A percentile compares a stretch with the other conserved stretches of the same genome.
Evolutionary conservation across 2,113 vertebrate species (phyloP).

Genomic region (Carassius carassius): DNA sequence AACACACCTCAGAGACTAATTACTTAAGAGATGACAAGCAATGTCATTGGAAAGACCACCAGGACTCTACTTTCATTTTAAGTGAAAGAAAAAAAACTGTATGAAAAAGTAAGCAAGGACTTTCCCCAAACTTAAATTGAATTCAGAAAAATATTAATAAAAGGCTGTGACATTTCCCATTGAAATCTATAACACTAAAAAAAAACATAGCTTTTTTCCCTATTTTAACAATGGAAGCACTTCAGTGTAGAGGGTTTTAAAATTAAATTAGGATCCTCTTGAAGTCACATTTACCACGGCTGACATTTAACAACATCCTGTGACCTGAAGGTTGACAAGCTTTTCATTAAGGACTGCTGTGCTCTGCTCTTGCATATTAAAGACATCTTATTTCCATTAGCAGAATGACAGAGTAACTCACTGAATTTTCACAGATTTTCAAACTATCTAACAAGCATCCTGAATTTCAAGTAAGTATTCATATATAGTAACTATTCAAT

Average conservation of each 20-base stretch:
- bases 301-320: conserved; percentile 68
- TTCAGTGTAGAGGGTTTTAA: conserved; percentile 62
- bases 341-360: conserved; percentile 66
- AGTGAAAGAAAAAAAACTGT: conserved; percentile 25
- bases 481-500: not conserved
- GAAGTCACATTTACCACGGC: conserved; percentile 64
- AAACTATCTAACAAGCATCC: not conserved
- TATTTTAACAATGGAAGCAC: conserved; percentile 45
- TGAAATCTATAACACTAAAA: conserved; percentile 49
- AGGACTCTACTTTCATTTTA: conserved; percentile 41
- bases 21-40: conserved; percentile 69
- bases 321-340: conserved; percentile 64
- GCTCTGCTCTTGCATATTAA: conserved; percentile 39
- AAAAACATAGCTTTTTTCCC: conserved; percentile 18
- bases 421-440: conserved; percentile 1
- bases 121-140: conserved; percentile 34
- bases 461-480: not conserved
- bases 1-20: conserved; percentile 69
- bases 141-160: conserved; percentile 54
- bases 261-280: conserved; percentile 71
- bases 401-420: not conserved
- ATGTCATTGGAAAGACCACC: conserved; percentile 62
- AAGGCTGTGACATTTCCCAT: conserved; percentile 64
- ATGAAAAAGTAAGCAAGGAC: not conserved
- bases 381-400: conserved; percentile 44